A percentile compares a stretch with the other conserved stretches of the same genome.
These are phyloP conservation scores for Atherinosoma microstoma DNA, from an alignment of 2,797 vertebrate genomes.

Conservation along the genomic window DNA sequence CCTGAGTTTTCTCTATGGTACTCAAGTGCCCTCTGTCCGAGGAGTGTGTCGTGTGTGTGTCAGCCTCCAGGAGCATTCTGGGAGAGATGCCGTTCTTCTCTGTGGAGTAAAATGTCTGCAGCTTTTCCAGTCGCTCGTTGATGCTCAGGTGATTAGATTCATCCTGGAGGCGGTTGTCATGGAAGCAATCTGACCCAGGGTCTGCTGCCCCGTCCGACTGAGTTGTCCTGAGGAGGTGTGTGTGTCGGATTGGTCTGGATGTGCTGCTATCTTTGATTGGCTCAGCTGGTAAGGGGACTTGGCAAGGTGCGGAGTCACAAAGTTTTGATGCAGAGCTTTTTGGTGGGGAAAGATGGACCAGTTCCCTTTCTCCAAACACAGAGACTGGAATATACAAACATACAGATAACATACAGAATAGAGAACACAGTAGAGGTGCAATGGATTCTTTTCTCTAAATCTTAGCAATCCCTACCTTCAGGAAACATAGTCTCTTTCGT, in stretches of 20 bases:
- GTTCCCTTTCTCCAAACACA: constrained; percentile 80
- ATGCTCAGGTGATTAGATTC: constrained; percentile 61
- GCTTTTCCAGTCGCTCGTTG: constrained; percentile 71
- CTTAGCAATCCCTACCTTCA: constrained; percentile 78
- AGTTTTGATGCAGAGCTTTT: constrained; percentile 77
- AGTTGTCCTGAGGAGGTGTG: constrained; percentile 68
- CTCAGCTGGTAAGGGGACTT: constrained; percentile 71
- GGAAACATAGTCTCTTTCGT: constrained; percentile 79
- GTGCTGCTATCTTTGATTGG: constrained; percentile 62
- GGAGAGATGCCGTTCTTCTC: constrained; percentile 76
- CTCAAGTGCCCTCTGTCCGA: constrained; percentile 57
- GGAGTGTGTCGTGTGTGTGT: constrained; percentile 41
- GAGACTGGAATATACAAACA: constrained; percentile 78
- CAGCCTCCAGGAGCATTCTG: constrained; percentile 73
- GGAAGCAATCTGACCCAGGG: constrained; percentile 57
- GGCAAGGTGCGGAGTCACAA: constrained; percentile 78
- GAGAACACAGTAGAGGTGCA: background rate
- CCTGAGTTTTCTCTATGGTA: constrained; percentile 58
- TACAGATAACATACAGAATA: background rate
- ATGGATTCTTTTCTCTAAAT: background rate
- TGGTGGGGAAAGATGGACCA: constrained; percentile 75
- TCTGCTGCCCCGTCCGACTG: constrained; percentile 67
- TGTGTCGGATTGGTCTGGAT: constrained; percentile 45
- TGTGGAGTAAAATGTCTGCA: constrained; percentile 68
- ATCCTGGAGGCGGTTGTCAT: constrained; percentile 51